Conservation (phyloP, 2,888 invertebrate genomes). For the Polylopha cassiicola region DNA sequence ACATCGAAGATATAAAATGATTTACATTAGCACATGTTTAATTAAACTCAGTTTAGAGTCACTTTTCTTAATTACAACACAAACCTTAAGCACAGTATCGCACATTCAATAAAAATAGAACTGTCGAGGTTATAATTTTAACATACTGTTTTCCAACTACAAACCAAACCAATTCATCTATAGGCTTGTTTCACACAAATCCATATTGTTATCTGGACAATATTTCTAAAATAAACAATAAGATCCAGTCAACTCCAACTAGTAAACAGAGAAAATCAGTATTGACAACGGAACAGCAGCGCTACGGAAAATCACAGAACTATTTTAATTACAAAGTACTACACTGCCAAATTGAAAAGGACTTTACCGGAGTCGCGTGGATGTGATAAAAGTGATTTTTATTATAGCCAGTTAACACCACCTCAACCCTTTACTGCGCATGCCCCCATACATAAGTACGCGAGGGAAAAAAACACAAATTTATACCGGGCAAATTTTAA, state of each 20-base stretch:
- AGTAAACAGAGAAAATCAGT: conserved; percentile 10
- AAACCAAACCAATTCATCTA: too few species aligned
- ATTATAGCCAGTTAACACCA: conserved; percentile 31
- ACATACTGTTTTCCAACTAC: too few species aligned
- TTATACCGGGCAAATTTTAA: conserved; percentile 78
- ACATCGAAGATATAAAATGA: neutral
- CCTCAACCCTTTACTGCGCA: conserved; percentile 75
- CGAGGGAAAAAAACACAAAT: conserved; percentile 75
- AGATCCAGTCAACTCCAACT: neutral
- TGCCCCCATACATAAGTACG: conserved; percentile 72
- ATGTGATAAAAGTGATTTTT: conserved; percentile 5
- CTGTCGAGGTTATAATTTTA: too few species aligned
- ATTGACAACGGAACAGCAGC: conserved; percentile 16
- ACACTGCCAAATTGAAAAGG: conserved; percentile 30
- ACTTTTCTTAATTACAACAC: too few species aligned
- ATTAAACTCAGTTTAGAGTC: too few species aligned
- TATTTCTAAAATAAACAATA: neutral
- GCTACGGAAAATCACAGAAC: conserved; percentile 42
- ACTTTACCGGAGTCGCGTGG: neutral
- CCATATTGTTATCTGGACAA: too few species aligned
- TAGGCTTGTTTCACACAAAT: too few species aligned
- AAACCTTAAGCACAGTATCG: too few species aligned
- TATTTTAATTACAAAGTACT: conserved; percentile 39
- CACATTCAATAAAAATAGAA: too few species aligned
- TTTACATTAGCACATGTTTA: neutral